phyloP scores from a whole-genome alignment of 2,113 vertebrate species.

The Drymodes brunneopygia region DNA sequence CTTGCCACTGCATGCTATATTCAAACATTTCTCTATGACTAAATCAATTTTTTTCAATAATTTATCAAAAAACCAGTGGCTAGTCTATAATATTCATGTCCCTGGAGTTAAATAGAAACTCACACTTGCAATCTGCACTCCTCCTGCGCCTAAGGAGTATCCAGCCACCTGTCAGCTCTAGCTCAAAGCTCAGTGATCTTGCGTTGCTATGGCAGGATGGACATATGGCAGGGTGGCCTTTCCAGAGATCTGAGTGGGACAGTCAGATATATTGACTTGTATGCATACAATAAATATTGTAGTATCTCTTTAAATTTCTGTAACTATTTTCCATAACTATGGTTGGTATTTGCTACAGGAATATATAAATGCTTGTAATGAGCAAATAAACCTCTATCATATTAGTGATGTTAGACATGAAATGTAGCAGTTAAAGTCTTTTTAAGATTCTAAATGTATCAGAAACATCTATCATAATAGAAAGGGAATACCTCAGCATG shows the following conservation, averaged over 20 bases:
- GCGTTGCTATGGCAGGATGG: background rate
- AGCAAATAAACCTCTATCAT: background rate
- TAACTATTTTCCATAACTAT: background rate
- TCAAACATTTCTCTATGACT: background rate
- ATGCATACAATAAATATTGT: background rate
- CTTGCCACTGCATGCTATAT: background rate
- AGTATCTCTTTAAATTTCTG: background rate
- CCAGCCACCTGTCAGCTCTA: background rate
- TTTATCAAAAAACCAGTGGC: background rate
- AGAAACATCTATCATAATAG: background rate
- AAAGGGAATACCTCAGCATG: background rate
- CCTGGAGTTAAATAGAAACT: background rate
- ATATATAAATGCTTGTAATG: background rate
- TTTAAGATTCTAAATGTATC: background rate
- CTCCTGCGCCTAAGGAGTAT: background rate
- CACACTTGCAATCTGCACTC: fast-evolving
- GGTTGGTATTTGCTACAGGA: background rate
- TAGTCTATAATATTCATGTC: background rate
- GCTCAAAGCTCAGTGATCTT: background rate
- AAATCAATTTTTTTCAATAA: background rate
- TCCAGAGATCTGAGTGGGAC: background rate
- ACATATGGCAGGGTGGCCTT: background rate
- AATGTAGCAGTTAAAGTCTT: background rate
- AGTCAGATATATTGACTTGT: background rate
- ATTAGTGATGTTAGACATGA: background rate